Evolutionary conservation across 1,140 invertebrate genomes (phyloP), one percentile per base, ranked within the genome.

Genomic region (Drosophila chauvacae): DNA sequence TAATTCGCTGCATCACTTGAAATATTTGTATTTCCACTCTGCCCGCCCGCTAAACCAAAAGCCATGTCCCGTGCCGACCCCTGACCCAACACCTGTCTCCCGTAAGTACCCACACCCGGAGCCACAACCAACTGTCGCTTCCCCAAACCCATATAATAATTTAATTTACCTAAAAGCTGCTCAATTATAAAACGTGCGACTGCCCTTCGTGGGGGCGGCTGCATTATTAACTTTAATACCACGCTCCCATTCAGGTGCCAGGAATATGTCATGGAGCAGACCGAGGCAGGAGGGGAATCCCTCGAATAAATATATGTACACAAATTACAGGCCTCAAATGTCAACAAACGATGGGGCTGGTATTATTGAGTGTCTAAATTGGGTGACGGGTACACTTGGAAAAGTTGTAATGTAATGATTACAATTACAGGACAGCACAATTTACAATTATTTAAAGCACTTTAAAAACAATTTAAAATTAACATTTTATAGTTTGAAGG

Each of bases 161-260:
- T 82, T 82, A 23, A 87, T 79, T 77, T 80, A n/a, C 44, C 71
- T 83, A 77, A 88, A 61, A 80, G 84, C 71, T 63, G 9, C 48
- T 80, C 55, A 83, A 87, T 88, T 83, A 87, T 77, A 81, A 82
- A 82, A 73, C 48, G 62, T 77, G 61, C 7, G 47, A 47, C 45
- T 59, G 69, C 44, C 59, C 53, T 70, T 47, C 51, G 55, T 44
- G 61, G 59, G 59, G 60, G 63, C 30, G 20, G 45, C 35, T 87
- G 20, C 70, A 90, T 84, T 74, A 88, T 90, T 87, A 26, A 88
- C n/a, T 74, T 53, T 57, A 61, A 77, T 73, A 41, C 37, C 64
- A 64, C 44, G 75, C 45, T 62, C 33, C 45, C 48, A 35, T 77
- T 51, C 48, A 68, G 37, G 30, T 59, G 78, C 63, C 74, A 71